Evolutionary conservation across 1,140 invertebrate species (phyloP), one percentile per base, ranked within the genome.

Genomic region (Pantala flavescens): DNA sequence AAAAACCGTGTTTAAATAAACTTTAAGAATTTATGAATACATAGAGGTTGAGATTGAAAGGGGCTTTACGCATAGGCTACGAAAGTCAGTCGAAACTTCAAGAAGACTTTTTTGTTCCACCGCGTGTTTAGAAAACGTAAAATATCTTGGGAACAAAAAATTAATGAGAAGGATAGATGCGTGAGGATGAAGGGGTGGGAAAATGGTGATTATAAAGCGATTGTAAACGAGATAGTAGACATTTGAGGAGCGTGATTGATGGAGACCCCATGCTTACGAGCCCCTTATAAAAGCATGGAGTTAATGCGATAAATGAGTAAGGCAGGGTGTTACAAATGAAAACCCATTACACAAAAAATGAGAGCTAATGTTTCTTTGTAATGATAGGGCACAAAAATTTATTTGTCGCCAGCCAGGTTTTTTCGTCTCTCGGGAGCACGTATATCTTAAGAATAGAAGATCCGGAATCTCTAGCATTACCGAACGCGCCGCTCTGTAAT

Each of bases 311-410:
- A 63, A 63, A 63, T 63, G 49, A 63, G 49, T 12, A 7, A 21
- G 49, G 49, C 12, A 63, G 49, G 49, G 49, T 63, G 49, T 63
- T 63, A 63, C 49, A 63, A 63, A 63, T 63, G 49, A 63, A 63
- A 63, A 63, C 16, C 49, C 49, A 63, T 63, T 63, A 63, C 49
- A 63, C 49, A 63, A 63, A 63, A 63, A 63, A 63, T 63, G n/a
- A 63, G 49, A 63, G 49, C 49, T 63, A 63, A 63, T 63, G 49
- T 63, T 63, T 63, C 49, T 16, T 21, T 63, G 49, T 63, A 63
- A 63, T 63, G 49, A 63, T 63, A 63, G 49, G n/a, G 16, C 49
- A 63, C 49, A 63, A 63, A 63, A 16, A 63, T 21, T 63, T 63
- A 63, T 63, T 63, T 63, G 49, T 63, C 49, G 49, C 49, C n/a